These are phyloP conservation scores for Sinodicranocentrus sp. DNA, from an alignment of 2,888 invertebrate species.

Conservation along the genomic window DNA sequence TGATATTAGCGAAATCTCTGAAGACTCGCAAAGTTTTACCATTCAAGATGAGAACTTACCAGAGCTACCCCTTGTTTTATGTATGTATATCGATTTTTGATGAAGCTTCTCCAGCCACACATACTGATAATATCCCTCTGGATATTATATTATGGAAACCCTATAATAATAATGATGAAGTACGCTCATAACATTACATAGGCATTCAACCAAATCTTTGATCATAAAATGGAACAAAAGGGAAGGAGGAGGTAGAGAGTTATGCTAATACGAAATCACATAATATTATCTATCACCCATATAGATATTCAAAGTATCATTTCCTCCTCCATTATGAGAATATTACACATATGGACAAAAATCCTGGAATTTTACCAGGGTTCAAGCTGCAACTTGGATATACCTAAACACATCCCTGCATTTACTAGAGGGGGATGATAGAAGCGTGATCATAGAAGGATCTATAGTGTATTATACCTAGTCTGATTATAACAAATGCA, in stretches of 20 bases:
- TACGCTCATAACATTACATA: neutral
- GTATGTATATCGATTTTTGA: slow-evolving; percentile 59
- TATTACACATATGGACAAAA: too few species aligned
- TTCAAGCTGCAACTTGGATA: too few species aligned
- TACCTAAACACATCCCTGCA: too few species aligned
- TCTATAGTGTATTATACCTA: too few species aligned
- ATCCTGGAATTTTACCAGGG: too few species aligned
- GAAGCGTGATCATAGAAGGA: too few species aligned
- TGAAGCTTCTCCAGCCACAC: slow-evolving; percentile 22
- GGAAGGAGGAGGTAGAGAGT: neutral
- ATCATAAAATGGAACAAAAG: slow-evolving; percentile 13
- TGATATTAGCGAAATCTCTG: slow-evolving; percentile 33
- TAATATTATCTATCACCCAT: too few species aligned
- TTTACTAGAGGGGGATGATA: too few species aligned
- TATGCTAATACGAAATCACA: neutral
- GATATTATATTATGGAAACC: neutral
- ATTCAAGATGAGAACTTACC: slow-evolving; percentile 35
- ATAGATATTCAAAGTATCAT: too few species aligned
- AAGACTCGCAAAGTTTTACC: slow-evolving; percentile 34
- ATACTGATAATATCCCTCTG: neutral
- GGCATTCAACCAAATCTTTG: slow-evolving; percentile 10
- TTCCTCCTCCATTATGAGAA: too few species aligned
- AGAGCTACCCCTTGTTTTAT: too few species aligned
- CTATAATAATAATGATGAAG: slow-evolving; percentile 4
- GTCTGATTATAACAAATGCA: too few species aligned